phyloP scores from a whole-genome alignment of 2,888 invertebrate genomes.

The Ophion obscuratus region DNA sequence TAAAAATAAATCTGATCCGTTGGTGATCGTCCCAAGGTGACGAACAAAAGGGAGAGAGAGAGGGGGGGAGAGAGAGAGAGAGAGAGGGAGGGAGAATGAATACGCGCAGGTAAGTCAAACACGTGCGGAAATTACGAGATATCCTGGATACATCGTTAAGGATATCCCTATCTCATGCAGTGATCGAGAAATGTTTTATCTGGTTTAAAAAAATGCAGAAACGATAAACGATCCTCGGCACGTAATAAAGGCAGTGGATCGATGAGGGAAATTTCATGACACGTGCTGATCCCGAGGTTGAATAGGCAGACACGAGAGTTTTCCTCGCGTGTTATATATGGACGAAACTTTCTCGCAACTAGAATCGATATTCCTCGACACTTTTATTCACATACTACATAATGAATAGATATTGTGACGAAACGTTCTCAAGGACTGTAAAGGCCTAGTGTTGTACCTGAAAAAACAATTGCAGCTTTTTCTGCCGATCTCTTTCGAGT shows the following conservation, averaged over 20 bases:
- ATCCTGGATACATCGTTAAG: conserved; percentile 39
- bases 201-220: background rate
- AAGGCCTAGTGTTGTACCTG: background rate
- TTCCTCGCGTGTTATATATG: background rate
- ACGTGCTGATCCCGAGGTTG: conserved; percentile 15
- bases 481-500: background rate
- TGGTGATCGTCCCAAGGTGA: conserved; percentile 44
- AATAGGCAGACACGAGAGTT: conserved; percentile 4
- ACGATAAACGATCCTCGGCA: conserved; percentile 26
- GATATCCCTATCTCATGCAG: no score
- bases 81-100: conserved; percentile 24
- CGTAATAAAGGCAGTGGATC: conserved; percentile 44
- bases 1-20: conserved; percentile 73
- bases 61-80: background rate
- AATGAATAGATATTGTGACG: background rate
- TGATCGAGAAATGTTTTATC: no score
- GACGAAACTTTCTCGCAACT: conserved; percentile 3
- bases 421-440: background rate
- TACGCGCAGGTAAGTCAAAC: conserved; percentile 20
- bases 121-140: conserved; percentile 59
- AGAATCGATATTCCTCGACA: background rate
- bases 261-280: conserved; percentile 44
- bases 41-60: conserved; percentile 30
- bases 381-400: background rate
- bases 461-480: background rate